Base-by-base conservation (phyloP, 2,113 vertebrate species). In the Phrynocephalus versicolor region DNA sequence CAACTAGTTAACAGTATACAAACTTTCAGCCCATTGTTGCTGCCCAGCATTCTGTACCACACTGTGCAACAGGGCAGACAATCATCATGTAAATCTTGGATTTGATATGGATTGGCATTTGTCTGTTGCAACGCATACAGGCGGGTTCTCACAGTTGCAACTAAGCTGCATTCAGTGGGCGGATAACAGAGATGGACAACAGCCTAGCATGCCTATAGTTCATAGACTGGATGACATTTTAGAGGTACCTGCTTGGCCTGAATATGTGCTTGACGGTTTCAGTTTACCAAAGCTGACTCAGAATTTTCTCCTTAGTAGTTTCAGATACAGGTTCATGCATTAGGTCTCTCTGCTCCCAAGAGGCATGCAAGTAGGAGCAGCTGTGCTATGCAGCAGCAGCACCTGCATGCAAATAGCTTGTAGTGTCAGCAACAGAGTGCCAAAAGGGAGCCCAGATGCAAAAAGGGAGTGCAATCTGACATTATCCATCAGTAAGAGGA, bases 381-480 rank as follows among this genome's bases (percentile, higher is more conserved):
- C 85, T 85, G 89, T 81, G 75, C 69, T 78, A 70, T 75, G 72
- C 3, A 72, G 33, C 77, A n/a, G 90, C 8, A 84, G 86, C 55
- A 92, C 93, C 86, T 93, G 91, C 91, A 87, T 90, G 92, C 91
- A 92, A 93, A 94, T 93, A 27, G 33, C n/a, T 5, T 51, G 80
- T 1, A 0, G 0, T 78, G 84, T 33, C 92, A 78, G 91, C 89
- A 82, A 19, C 75, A 84, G 37, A 80, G 76, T 90, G 84, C 87
- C 3, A 0, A 88, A 65, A 83, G 86, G 85, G 83, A 89, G 86
- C 13, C 37, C 41, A 91, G 85, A 90, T 87, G 87, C 93, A 55
- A 0, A 84, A 89, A 90, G 90, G 79, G 91, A 90, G 90, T 81
- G 58, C 75, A 85, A 77, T 86, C 87, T 89, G 91, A 93, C 90